Conservation (phyloP, 2,888 invertebrate genomes). For the Drosophila robusta region DNA sequence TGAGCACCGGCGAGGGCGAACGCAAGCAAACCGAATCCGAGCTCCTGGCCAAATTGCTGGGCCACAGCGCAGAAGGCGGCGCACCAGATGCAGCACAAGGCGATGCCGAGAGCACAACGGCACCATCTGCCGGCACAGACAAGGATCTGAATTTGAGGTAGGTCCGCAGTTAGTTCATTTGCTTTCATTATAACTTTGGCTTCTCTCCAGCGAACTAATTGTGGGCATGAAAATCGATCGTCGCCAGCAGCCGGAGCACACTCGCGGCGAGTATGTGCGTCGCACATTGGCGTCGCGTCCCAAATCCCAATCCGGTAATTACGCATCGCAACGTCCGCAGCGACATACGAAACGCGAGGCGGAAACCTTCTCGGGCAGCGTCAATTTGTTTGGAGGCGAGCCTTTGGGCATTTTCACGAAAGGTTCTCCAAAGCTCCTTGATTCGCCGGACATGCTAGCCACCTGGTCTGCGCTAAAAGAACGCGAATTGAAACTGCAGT, state of each 20-base stretch:
- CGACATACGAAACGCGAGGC: slow-evolving; percentile 68
- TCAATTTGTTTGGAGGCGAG: slow-evolving; percentile 88
- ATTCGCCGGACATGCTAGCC: slow-evolving; percentile 84
- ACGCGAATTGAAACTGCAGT: slow-evolving; percentile 88
- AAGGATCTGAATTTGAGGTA: slow-evolving; percentile 79
- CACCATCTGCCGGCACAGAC: slow-evolving; percentile 14
- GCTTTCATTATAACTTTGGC: not conserved
- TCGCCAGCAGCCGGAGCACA: slow-evolving; percentile 57
- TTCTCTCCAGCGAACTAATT: slow-evolving; percentile 88
- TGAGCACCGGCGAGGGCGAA: slow-evolving; percentile 88
- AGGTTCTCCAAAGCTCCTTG: slow-evolving; percentile 37
- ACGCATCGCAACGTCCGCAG: slow-evolving; percentile 45
- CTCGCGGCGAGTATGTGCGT: slow-evolving; percentile 85
- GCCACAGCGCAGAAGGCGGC: slow-evolving; percentile 67
- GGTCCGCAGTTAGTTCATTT: not conserved
- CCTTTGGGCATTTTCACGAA: slow-evolving; percentile 88
- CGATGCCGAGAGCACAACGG: slow-evolving; percentile 3
- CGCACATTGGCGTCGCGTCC: slow-evolving; percentile 76
- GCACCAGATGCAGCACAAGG: slow-evolving; percentile 1
- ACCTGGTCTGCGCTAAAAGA: slow-evolving; percentile 90
- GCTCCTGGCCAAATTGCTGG: slow-evolving; percentile 89
- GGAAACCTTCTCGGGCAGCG: slow-evolving; percentile 83
- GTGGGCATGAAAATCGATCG: slow-evolving; percentile 92
- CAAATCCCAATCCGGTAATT: slow-evolving; percentile 25
- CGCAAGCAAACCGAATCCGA: slow-evolving; percentile 90